Evolutionary conservation across 2,888 invertebrate genomes (phyloP).

Genomic region (Liposcelis brunnea): DNA sequence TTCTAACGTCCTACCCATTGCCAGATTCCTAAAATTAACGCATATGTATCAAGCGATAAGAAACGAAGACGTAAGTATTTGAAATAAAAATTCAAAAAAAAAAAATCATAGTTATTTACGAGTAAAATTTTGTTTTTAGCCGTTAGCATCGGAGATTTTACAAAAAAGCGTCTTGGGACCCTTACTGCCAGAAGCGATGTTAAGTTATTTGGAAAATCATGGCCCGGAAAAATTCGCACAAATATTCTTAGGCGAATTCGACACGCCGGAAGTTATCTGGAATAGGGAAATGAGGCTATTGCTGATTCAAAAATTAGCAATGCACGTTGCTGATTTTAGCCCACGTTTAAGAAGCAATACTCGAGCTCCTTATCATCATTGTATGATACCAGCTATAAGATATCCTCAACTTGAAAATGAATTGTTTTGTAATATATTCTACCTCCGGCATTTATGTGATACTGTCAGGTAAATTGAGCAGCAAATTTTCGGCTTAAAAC

Average conservation of each 20-base stretch:
- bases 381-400: slow-evolving; percentile 81
- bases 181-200: slow-evolving; percentile 95
- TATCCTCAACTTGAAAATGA: slow-evolving; percentile 92
- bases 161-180: slow-evolving; percentile 84
- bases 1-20: slow-evolving; percentile 90
- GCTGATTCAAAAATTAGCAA: slow-evolving; percentile 91
- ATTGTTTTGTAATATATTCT: slow-evolving; percentile 97
- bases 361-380: slow-evolving; percentile 85
- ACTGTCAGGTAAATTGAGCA: slow-evolving; percentile 29
- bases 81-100: neutral
- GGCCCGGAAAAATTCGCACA: slow-evolving; percentile 97
- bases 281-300: slow-evolving; percentile 92
- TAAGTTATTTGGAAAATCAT: slow-evolving; percentile 95
- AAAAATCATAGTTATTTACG: too few relatives aligned
- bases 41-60: slow-evolving; percentile 93
- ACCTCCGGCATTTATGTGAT: slow-evolving; percentile 90
- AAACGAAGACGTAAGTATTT: slow-evolving; percentile 58
- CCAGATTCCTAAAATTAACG: slow-evolving; percentile 81
- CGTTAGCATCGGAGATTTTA: slow-evolving; percentile 60
- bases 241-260: slow-evolving; percentile 89
- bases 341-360: slow-evolving; percentile 87
- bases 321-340: slow-evolving; percentile 95
- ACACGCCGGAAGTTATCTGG: slow-evolving; percentile 99
- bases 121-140: slow-evolving; percentile 13
- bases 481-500: too few relatives aligned